phyloP scores from a whole-genome alignment of 2,113 vertebrate genomes.

The Circaetus cinerascens region DNA sequence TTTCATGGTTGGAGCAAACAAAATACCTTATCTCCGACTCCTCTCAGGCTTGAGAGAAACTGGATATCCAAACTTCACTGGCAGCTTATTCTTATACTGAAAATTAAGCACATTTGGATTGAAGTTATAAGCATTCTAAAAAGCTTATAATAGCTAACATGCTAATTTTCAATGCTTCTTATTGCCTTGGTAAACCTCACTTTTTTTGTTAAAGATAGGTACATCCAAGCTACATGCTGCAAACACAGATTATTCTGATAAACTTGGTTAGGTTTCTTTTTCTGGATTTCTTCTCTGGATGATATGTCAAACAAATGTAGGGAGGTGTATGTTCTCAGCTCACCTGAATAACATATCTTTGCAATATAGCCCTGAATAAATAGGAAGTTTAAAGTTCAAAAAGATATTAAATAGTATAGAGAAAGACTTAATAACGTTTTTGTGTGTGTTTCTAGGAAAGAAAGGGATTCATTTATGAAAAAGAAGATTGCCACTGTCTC shows the following conservation, averaged over 20 bases:
- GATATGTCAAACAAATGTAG: neutral
- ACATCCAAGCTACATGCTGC: neutral
- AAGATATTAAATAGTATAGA: neutral
- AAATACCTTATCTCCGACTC: neutral
- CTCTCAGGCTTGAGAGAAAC: neutral
- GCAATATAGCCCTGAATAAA: neutral
- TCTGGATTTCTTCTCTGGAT: neutral
- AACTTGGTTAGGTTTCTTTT: neutral
- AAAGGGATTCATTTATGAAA: conserved; percentile 53
- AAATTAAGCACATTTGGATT: neutral
- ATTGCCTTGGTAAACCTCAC: neutral
- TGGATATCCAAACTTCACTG: neutral
- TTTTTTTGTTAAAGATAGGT: neutral
- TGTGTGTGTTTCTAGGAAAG: conserved; percentile 43
- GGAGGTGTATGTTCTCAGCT: neutral
- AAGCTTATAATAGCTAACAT: neutral
- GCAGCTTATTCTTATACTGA: neutral
- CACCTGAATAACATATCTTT: neutral
- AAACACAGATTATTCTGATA: neutral
- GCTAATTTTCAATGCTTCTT: neutral
- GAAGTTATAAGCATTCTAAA: neutral
- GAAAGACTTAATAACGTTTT: neutral
- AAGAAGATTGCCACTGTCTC: conserved; percentile 65
- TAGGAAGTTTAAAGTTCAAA: neutral
- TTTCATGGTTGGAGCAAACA: neutral